phyloP scores from a whole-genome alignment of 2,113 vertebrate species.

The Syngnathoides biaculeatus region DNA sequence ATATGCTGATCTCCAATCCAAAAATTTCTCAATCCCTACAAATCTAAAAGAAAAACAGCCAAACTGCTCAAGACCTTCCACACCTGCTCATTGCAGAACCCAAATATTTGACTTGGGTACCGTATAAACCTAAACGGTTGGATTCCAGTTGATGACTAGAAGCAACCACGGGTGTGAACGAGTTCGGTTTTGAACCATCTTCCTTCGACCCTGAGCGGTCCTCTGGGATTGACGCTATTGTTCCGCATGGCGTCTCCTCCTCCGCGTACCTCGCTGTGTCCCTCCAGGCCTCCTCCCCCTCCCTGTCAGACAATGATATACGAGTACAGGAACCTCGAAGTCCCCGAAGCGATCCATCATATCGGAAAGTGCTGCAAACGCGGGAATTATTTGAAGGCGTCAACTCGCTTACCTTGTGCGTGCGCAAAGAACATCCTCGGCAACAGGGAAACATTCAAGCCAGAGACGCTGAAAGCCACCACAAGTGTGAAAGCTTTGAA shows the following conservation, averaged over 20 bases:
- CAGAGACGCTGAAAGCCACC: slow-evolving; percentile 47
- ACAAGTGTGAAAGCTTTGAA: slow-evolving; percentile 29
- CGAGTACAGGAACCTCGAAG: slow-evolving; percentile 68
- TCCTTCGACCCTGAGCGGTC: slow-evolving; percentile 47
- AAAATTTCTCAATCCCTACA: too few species aligned
- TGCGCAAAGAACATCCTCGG: slow-evolving; percentile 61
- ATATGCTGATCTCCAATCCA: too few species aligned
- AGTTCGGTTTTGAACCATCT: slow-evolving; percentile 35
- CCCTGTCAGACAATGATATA: slow-evolving; percentile 75
- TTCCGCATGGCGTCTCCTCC: slow-evolving; percentile 36
- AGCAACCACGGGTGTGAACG: background rate
- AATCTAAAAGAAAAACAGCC: too few species aligned
- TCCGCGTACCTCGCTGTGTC: slow-evolving; percentile 47
- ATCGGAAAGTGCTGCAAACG: slow-evolving; percentile 76
- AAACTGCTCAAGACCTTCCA: too few species aligned
- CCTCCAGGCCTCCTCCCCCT: slow-evolving; percentile 59
- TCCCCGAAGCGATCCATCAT: slow-evolving; percentile 78
- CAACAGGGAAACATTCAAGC: slow-evolving; percentile 63
- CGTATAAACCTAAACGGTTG: background rate
- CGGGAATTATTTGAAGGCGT: slow-evolving; percentile 77
- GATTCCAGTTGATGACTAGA: background rate
- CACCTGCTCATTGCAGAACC: too few species aligned
- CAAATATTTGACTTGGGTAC: too few species aligned
- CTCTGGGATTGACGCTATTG: slow-evolving; percentile 33
- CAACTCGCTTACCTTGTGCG: slow-evolving; percentile 68